A percentile compares a stretch with the other conserved stretches of the same genome.
Evolutionary conservation across 2,113 vertebrate species (phyloP).

Genomic region (human (Homo sapiens)): DNA sequence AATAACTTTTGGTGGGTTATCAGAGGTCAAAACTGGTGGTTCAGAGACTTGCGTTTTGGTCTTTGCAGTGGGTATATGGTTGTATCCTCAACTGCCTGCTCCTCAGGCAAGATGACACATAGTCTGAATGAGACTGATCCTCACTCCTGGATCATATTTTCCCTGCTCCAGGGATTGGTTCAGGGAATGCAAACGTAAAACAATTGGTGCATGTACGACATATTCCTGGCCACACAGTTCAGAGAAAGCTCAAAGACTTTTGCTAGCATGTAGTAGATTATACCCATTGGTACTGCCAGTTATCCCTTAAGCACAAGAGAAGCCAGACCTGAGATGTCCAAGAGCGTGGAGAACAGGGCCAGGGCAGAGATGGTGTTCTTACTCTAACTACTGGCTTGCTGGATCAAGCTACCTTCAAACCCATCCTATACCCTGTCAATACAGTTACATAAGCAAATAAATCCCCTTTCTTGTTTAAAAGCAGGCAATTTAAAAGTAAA

Average conservation of each 20-base stretch:
- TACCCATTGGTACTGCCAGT: neutral
- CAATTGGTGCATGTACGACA: neutral
- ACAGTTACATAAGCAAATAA: conserved; percentile 1
- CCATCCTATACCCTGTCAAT: neutral
- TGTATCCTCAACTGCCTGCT: neutral
- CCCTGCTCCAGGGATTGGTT: neutral
- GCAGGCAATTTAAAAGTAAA: neutral
- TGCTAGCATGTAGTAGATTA: neutral
- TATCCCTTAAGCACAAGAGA: neutral
- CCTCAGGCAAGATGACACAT: neutral
- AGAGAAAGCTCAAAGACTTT: neutral
- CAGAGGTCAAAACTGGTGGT: neutral
- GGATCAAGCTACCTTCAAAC: neutral
- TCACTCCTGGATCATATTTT: neutral
- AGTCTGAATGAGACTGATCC: neutral
- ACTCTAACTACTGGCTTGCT: neutral
- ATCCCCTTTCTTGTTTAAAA: conserved; percentile 9
- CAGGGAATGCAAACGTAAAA: neutral
- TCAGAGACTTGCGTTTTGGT: neutral
- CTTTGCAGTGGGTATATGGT: neutral
- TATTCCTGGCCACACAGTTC: neutral
- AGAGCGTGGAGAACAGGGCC: neutral
- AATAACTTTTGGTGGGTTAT: neutral
- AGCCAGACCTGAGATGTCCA: neutral
- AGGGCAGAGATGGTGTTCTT: neutral